These are phyloP conservation scores for Nannospalax galili DNA, from an alignment of 2,113 vertebrate species.

Conservation along the genomic window DNA sequence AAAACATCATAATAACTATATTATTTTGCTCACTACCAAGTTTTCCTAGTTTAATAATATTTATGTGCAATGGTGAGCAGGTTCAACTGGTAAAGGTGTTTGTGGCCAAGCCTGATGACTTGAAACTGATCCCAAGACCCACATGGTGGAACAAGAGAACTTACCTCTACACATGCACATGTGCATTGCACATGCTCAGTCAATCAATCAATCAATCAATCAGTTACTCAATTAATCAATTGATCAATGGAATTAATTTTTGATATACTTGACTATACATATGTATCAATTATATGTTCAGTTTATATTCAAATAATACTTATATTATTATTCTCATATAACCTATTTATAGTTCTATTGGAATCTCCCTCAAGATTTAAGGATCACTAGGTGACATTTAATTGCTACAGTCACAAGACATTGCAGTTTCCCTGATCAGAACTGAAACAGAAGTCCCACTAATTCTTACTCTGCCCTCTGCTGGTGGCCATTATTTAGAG, in stretches of 20 bases:
- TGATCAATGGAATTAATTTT: no score
- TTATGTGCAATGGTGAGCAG: neutral
- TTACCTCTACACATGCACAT: neutral
- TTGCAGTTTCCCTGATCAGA: neutral
- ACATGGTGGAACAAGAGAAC: neutral
- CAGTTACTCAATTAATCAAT: no score
- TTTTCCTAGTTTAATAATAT: neutral
- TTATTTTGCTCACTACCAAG: neutral
- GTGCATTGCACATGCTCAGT: no score
- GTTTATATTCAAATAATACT: neutral
- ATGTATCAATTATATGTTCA: neutral
- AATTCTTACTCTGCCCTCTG: constrained; percentile 63
- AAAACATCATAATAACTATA: neutral
- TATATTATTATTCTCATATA: neutral
- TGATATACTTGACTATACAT: neutral
- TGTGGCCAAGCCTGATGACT: no score
- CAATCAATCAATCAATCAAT: no score
- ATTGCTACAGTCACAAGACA: neutral
- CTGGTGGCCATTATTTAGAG: neutral
- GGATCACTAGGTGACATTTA: neutral
- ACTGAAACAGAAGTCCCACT: neutral
- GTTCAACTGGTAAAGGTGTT: neutral
- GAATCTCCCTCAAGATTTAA: neutral
- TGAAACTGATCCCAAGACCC: neutral
- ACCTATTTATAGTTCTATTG: neutral